Conservation (phyloP, 2,888 invertebrate species). For the Phalera bucephala region DNA sequence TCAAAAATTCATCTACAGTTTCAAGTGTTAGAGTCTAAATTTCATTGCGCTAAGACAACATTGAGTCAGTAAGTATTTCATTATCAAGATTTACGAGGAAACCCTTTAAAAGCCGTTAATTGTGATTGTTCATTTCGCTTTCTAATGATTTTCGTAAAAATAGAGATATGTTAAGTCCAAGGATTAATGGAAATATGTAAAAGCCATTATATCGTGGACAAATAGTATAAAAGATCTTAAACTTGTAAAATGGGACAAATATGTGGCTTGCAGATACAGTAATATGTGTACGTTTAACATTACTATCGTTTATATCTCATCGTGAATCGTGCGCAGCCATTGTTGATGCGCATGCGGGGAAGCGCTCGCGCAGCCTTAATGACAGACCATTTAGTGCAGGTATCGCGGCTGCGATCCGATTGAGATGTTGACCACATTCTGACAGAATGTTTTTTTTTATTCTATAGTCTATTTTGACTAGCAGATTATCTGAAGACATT, state of each 20-base stretch:
- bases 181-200: too few species aligned
- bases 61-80: slow-evolving; percentile 58
- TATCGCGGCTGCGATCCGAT: slow-evolving; percentile 46
- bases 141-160: slow-evolving; percentile 51
- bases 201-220: too few species aligned
- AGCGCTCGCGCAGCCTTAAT: slow-evolving; percentile 51
- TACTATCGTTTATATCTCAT: slow-evolving; percentile 48
- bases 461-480: slow-evolving; percentile 44
- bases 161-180: too few species aligned
- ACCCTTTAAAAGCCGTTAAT: slow-evolving; percentile 74
- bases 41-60: slow-evolving; percentile 16
- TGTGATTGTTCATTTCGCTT: slow-evolving; percentile 61
- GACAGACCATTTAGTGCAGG: slow-evolving; percentile 64
- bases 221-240: too few species aligned
- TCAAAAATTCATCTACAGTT: slow-evolving; percentile 47
- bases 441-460: slow-evolving; percentile 49
- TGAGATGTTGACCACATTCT: slow-evolving; percentile 55
- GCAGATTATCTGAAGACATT: slow-evolving; percentile 32
- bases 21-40: slow-evolving; percentile 32
- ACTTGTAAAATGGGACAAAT: slow-evolving; percentile 2
- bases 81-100: slow-evolving; percentile 76
- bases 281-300: slow-evolving; percentile 21
- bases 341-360: slow-evolving; percentile 43
- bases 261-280: slow-evolving; percentile 14
- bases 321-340: slow-evolving; percentile 52